Conservation (phyloP, 1,140 invertebrate genomes). For the Lepidostoma basale region DNA sequence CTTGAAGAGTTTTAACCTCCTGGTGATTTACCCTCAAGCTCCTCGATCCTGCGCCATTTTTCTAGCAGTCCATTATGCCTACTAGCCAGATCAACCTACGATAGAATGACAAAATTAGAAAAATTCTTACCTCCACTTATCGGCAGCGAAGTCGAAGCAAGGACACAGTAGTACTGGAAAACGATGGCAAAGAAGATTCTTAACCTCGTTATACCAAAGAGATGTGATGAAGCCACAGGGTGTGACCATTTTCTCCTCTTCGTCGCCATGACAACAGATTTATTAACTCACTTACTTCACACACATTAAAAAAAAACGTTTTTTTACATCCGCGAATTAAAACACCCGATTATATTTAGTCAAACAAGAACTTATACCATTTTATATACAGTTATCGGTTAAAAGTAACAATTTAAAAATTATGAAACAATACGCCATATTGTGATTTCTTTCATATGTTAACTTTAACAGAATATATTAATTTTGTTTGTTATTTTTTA, state of each 20-base stretch:
- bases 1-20: too few relatives aligned
- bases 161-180: conserved; percentile 39
- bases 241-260: conserved; percentile 39
- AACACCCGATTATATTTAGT: too few relatives aligned
- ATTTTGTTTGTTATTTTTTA: too few relatives aligned
- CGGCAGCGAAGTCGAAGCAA: conserved; percentile 40
- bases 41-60: too few relatives aligned
- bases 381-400: too few relatives aligned
- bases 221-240: conserved; percentile 32
- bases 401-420: too few relatives aligned
- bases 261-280: conserved; percentile 35
- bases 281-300: conserved; percentile 8
- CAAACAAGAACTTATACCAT: too few relatives aligned
- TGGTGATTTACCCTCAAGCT: too few relatives aligned
- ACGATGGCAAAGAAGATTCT: conserved; percentile 38
- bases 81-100: too few relatives aligned
- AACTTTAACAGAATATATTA: too few relatives aligned
- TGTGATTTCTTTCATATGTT: too few relatives aligned
- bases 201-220: conserved; percentile 37
- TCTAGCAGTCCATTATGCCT: background rate
- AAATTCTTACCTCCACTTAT: conserved; percentile 32
- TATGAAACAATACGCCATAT: background rate
- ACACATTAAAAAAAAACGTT: conserved; percentile 25
- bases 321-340: too few relatives aligned
- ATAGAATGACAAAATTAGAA: background rate